Evolutionary conservation across 2,797 vertebrate genomes (phyloP).

Genomic region (Linurgus olivaceus): DNA sequence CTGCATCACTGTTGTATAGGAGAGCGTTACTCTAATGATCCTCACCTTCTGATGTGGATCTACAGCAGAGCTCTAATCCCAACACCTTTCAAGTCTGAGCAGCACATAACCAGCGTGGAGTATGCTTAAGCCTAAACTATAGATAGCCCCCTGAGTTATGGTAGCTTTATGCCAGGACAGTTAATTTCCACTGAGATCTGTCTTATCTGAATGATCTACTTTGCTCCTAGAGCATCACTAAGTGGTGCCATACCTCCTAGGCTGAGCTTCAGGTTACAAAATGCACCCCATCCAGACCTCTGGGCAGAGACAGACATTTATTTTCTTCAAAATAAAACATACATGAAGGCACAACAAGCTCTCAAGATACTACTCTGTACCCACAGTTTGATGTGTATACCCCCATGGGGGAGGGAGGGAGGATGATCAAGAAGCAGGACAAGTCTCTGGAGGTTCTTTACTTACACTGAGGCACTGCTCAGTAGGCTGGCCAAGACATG

Average conservation of each 20-base stretch:
- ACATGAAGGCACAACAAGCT: neutral
- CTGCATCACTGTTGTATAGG: constrained; percentile 19
- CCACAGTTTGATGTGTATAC: neutral
- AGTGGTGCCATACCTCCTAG: neutral
- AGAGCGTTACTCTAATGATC: constrained; percentile 17
- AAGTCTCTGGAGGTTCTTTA: neutral
- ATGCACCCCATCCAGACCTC: neutral
- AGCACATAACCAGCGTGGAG: neutral
- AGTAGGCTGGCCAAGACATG: neutral
- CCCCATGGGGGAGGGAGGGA: neutral
- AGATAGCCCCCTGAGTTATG: neutral
- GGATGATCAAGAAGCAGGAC: neutral
- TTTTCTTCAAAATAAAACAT: neutral
- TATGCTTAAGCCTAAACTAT: constrained; percentile 24
- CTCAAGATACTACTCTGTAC: neutral
- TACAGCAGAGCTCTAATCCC: constrained; percentile 49
- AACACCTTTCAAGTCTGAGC: constrained; percentile 40
- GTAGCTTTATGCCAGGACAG: neutral
- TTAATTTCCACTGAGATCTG: neutral
- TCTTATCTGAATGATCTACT: neutral
- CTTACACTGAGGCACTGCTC: neutral
- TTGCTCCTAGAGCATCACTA: neutral
- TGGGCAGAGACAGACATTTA: neutral
- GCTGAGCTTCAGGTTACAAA: neutral
- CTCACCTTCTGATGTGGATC: constrained; percentile 25